Evolutionary conservation across 2,113 vertebrate genomes (phyloP).

Genomic region (Seriola rivoliana): DNA sequence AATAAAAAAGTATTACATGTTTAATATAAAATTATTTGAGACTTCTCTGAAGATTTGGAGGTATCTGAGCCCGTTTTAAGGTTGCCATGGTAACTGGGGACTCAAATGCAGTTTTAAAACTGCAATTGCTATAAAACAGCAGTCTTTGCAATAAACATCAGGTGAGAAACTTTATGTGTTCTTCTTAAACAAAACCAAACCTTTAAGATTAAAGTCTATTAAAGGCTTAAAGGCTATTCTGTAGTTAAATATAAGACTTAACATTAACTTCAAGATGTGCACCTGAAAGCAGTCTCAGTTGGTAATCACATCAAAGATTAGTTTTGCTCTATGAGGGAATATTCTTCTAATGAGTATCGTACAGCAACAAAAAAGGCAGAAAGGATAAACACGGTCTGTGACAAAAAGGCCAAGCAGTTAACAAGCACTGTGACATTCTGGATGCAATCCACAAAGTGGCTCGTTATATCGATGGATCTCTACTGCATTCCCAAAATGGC

Average conservation of each 20-base stretch:
- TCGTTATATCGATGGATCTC: slow-evolving; percentile 77
- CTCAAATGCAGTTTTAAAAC: slow-evolving; percentile 42
- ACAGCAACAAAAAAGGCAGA: slow-evolving; percentile 2
- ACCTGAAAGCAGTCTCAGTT: slow-evolving; percentile 67
- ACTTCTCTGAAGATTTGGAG: slow-evolving; percentile 12
- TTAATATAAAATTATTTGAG: slow-evolving; percentile 18
- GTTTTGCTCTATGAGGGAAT: slow-evolving; percentile 64
- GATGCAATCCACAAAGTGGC: slow-evolving; percentile 76
- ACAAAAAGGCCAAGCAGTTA: slow-evolving; percentile 73
- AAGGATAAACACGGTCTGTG: slow-evolving; percentile 57
- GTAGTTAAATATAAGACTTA: slow-evolving; percentile 55
- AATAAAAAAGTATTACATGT: background rate
- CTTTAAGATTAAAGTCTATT: slow-evolving; percentile 47
- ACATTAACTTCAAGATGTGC: slow-evolving; percentile 61
- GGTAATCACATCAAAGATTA: slow-evolving; percentile 71
- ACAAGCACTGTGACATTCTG: slow-evolving; percentile 78
- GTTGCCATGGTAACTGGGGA: slow-evolving; percentile 56
- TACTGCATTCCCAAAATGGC: slow-evolving; percentile 79
- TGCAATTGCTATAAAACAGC: slow-evolving; percentile 49
- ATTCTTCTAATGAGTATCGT: slow-evolving; percentile 57
- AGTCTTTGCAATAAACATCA: slow-evolving; percentile 39
- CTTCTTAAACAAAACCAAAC: slow-evolving; percentile 56
- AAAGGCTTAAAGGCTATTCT: slow-evolving; percentile 43
- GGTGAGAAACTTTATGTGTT: slow-evolving; percentile 48
- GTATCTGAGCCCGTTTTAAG: slow-evolving; percentile 9